phyloP scores from a whole-genome alignment of 2,113 vertebrate species.

The Triplophysa tibetana region DNA sequence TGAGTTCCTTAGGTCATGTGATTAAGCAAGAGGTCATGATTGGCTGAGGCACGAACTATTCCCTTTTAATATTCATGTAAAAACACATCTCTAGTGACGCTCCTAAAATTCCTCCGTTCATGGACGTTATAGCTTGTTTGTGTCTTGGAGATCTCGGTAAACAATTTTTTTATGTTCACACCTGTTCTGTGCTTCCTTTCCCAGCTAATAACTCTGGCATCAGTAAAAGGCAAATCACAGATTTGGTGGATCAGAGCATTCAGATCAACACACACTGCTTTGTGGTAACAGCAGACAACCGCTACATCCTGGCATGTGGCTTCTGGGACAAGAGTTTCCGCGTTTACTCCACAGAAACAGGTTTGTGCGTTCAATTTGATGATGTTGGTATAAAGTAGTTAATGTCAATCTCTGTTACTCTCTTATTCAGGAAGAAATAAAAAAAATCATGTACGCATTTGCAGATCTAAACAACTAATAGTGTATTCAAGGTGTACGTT shows the following conservation, averaged over 20 bases:
- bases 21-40: background rate
- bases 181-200: background rate
- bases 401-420: too few relatives aligned
- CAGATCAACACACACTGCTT: slow-evolving; percentile 99
- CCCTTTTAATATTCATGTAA: too few relatives aligned
- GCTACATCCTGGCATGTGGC: slow-evolving; percentile 96
- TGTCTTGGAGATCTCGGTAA: background rate
- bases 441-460: too few relatives aligned
- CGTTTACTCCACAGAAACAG: slow-evolving; percentile 97
- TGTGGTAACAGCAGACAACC: slow-evolving; percentile 97
- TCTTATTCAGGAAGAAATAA: too few relatives aligned
- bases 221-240: slow-evolving; percentile 97
- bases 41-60: background rate
- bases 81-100: background rate
- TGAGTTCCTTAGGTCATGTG: slow-evolving; percentile 49
- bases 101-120: background rate
- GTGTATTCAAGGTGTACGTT: too few relatives aligned
- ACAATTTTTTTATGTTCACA: background rate
- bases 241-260: slow-evolving; percentile 99
- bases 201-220: slow-evolving; percentile 96
- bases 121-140: background rate
- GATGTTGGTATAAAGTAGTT: too few relatives aligned
- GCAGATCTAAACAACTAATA: too few relatives aligned
- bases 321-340: slow-evolving; percentile 99
- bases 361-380: slow-evolving; percentile 62